These are phyloP conservation scores for Trichomycterus rosablanca DNA, from an alignment of 2,113 vertebrate species.

Conservation along the genomic window DNA sequence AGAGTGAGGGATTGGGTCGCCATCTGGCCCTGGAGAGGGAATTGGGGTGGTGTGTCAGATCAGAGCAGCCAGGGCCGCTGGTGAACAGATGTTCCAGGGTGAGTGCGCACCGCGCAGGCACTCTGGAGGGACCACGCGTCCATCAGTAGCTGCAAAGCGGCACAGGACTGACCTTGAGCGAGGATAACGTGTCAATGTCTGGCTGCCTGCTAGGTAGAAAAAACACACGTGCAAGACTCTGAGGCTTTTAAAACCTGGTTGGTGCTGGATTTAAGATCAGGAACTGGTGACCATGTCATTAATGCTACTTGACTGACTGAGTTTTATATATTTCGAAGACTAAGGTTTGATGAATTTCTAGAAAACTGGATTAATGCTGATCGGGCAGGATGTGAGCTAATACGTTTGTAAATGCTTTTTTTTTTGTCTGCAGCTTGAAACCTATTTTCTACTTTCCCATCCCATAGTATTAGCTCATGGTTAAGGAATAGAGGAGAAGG, in stretches of 20 bases:
- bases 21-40: slow-evolving; percentile 95
- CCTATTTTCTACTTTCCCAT: slow-evolving; percentile 13
- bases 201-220: slow-evolving; percentile 38
- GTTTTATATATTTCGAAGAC: slow-evolving; percentile 3
- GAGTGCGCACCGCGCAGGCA: slow-evolving; percentile 80
- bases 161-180: slow-evolving; percentile 71
- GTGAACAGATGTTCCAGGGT: slow-evolving; percentile 98
- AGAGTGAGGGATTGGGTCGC: slow-evolving; percentile 75
- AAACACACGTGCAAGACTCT: slow-evolving; percentile 13
- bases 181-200: slow-evolving; percentile 58
- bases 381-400: neutral
- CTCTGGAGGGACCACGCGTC: slow-evolving; percentile 93
- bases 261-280: no score
- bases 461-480: slow-evolving; percentile 5
- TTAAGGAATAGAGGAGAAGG: slow-evolving; percentile 41
- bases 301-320: neutral
- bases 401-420: no score
- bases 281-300: no score
- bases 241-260: slow-evolving; percentile 20
- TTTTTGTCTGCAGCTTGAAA: neutral
- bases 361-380: slow-evolving; percentile 1
- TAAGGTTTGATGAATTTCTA: neutral
- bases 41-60: slow-evolving; percentile 92
- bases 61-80: slow-evolving; percentile 88
- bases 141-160: slow-evolving; percentile 75